These are phyloP conservation scores for Cynoglossus semilaevis DNA, from an alignment of 2,113 vertebrate genomes.

Conservation along the genomic window DNA sequence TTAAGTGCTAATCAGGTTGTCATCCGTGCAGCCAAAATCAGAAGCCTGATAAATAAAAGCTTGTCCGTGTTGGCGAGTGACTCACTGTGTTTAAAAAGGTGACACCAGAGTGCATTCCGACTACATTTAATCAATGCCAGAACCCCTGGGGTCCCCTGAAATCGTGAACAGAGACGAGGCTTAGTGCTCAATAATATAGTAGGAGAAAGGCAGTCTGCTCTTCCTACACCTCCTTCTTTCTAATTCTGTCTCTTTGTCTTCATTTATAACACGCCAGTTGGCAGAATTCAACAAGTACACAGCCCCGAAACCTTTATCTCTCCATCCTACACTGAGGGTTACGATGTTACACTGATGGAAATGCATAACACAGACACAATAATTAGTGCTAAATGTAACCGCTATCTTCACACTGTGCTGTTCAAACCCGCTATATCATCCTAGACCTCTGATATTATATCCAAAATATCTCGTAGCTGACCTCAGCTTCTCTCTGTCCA, in stretches of 20 bases:
- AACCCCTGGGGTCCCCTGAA: constrained; percentile 72
- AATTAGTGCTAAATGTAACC: constrained; percentile 41
- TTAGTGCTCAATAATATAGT: constrained; percentile 70
- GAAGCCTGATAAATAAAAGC: constrained; percentile 73
- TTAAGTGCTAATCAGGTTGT: constrained; percentile 78
- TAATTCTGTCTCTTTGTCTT: constrained; percentile 27
- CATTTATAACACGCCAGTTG: constrained; percentile 51
- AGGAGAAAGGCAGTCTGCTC: constrained; percentile 58
- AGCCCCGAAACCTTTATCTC: constrained; percentile 36
- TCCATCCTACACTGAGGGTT: constrained; percentile 41
- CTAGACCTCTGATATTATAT: no score
- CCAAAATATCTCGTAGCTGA: no score
- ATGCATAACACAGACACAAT: constrained; percentile 26
- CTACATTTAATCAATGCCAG: constrained; percentile 70
- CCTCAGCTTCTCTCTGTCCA: no score
- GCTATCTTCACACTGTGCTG: constrained; percentile 22
- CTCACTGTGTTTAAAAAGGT: constrained; percentile 71
- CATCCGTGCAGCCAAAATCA: constrained; percentile 70
- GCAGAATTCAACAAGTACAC: constrained; percentile 43
- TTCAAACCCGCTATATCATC: constrained; percentile 51
- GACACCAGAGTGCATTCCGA: constrained; percentile 72
- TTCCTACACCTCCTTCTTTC: constrained; percentile 24
- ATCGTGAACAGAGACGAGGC: constrained; percentile 72
- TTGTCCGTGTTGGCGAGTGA: constrained; percentile 63
- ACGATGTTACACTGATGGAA: constrained; percentile 42